Base-by-base conservation (phyloP, 2,888 invertebrate species). In the Tyria jacobaeae region DNA sequence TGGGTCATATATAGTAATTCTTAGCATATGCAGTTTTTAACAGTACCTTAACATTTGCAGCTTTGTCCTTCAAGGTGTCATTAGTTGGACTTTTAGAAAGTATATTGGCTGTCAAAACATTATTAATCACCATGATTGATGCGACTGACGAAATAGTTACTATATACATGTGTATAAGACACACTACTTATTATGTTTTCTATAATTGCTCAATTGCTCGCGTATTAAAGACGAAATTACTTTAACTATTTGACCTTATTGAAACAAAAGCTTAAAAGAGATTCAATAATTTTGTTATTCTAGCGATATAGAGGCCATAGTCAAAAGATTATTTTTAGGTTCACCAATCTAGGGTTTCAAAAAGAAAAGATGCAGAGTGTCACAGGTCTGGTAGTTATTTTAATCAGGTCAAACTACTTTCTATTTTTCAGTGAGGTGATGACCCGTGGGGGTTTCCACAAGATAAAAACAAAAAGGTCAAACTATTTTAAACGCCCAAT, bases 91-190 rank as follows among this genome's bases (percentile, higher is more conserved):
- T 66, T 72, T n/a, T 86, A 87, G 89, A 89, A 89, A 90, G 89
- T 85, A 80, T 81, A 79, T 73, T 77, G 73, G 74, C 74, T 78
- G 78, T 65, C 83, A 86, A 63, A 70, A 63, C 31, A 58, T 59
- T 62, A 86, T 91, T 86, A 89, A 91, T 91, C 91, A 89, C 81
- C 55, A 57, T 83, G 89, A 87, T 77, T 86, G 91, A 88, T 89
- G 81, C 63, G 76, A 81, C 84, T 87, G 86, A 86, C 84, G 85
- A 85, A 89, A 88, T 80, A 56, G 50, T 17, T 56, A 35, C 49
- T 34, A 27, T 54, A 39, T 15, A 31, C 44, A n/a, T n/a, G n/a
- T n/a, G n/a, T n/a, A n/a, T n/a, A n/a, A n/a, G n/a, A n/a, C 25
- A 48, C n/a, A 48, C 31, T 44, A 44, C 49, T 35, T 21, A 27